Evolutionary conservation across 64 coral and sea anemone genomes (phyloP).

Genomic region (Dendrophyllia cribrosa): DNA sequence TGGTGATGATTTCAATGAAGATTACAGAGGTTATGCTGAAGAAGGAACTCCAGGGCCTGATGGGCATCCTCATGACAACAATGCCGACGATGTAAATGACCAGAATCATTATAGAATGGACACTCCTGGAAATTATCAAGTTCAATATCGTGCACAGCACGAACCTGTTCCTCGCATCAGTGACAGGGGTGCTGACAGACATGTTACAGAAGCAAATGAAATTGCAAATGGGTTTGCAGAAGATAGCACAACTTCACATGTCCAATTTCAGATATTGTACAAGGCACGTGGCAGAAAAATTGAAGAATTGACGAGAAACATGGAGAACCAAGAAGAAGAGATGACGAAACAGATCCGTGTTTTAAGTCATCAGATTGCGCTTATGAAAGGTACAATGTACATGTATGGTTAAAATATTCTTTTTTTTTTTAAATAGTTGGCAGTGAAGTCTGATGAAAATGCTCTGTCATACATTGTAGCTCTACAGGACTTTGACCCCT

Average conservation of each 20-base stretch:
- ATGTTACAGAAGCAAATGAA: neutral
- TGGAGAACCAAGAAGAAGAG: conserved; percentile 87
- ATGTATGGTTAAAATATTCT: neutral
- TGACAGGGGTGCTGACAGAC: neutral
- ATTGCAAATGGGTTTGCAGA: neutral
- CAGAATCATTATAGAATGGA: conserved; percentile 19
- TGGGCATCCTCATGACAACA: neutral
- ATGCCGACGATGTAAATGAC: neutral
- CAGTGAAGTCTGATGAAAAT: neutral
- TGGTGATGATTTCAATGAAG: conserved; percentile 16
- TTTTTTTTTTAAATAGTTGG: too few species aligned
- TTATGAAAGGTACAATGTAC: conserved; percentile 75
- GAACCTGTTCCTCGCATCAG: neutral
- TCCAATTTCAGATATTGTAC: conserved; percentile 88
- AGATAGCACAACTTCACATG: neutral
- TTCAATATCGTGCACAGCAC: conserved; percentile 25
- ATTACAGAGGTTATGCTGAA: conserved; percentile 27
- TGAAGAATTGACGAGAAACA: conserved; percentile 81
- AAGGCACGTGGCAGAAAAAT: conserved; percentile 89
- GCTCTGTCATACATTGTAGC: too few species aligned
- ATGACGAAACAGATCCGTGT: conserved; percentile 88
- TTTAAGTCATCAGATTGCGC: conserved; percentile 85
- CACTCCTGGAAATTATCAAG: conserved; percentile 60
- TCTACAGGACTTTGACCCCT: too few species aligned
- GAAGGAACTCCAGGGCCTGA: neutral